Evolutionary conservation across 2,888 invertebrate genomes (phyloP).

Genomic region (Pilophorus perplexus): DNA sequence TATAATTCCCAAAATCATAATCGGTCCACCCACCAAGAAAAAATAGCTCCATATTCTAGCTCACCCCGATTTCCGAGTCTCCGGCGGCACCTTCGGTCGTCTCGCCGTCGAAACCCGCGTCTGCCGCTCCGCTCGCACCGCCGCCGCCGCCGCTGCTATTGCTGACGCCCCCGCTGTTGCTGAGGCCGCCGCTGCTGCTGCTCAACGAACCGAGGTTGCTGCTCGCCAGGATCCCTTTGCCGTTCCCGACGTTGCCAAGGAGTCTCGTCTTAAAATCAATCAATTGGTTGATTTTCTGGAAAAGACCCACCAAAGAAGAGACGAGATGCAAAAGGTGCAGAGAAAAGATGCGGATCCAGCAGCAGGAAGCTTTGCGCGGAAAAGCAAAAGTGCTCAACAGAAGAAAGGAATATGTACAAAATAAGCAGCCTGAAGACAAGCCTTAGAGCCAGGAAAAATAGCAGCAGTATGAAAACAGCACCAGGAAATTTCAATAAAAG

Average conservation of each 20-base stretch:
- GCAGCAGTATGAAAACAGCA: too few relatives aligned
- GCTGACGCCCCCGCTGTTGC: slow-evolving; percentile 35
- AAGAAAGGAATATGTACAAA: too few relatives aligned
- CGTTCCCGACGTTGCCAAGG: slow-evolving; percentile 38
- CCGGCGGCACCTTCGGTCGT: slow-evolving; percentile 31
- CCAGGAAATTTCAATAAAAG: too few relatives aligned
- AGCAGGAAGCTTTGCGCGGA: too few relatives aligned
- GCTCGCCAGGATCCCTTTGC: slow-evolving; percentile 27
- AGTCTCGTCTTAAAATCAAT: slow-evolving; percentile 49
- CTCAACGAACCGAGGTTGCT: slow-evolving; percentile 40
- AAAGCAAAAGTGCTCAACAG: too few relatives aligned
- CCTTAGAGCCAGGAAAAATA: too few relatives aligned
- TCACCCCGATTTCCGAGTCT: slow-evolving; percentile 32
- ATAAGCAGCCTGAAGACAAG: too few relatives aligned
- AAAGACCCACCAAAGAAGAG: slow-evolving; percentile 8
- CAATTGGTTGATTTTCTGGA: slow-evolving; percentile 50
- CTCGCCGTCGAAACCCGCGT: slow-evolving; percentile 17
- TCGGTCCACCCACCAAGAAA: too few relatives aligned
- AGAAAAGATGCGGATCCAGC: too few relatives aligned
- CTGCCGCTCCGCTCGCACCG: slow-evolving; percentile 2
- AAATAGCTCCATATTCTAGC: too few relatives aligned
- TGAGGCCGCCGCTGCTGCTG: slow-evolving; percentile 27
- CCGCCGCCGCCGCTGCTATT: slow-evolving; percentile 26
- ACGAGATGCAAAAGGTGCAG: background rate
- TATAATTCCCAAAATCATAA: too few relatives aligned